These are phyloP conservation scores for Pristionchus pacificus DNA, from an alignment of 1,140 invertebrate species.

Conservation along the genomic window DNA sequence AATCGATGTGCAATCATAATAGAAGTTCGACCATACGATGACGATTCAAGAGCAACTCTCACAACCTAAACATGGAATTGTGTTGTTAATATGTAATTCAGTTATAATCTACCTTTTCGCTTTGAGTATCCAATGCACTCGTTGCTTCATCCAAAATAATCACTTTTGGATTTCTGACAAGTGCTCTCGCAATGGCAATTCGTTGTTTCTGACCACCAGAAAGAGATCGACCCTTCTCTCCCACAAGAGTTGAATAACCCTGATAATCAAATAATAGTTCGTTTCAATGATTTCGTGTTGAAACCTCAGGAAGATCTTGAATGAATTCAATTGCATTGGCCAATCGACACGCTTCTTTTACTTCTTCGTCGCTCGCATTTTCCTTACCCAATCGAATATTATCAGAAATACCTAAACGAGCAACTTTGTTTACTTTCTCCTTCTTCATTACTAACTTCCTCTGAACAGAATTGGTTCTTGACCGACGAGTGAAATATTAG, in stretches of 20 bases:
- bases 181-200: constrained; percentile 59
- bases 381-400: not conserved
- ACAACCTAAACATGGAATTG: constrained; percentile 53
- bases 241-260: constrained; percentile 31
- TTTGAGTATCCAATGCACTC: constrained; percentile 89
- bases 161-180: constrained; percentile 58
- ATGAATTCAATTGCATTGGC: constrained; percentile 51
- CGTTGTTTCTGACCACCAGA: constrained; percentile 59
- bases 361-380: constrained; percentile 50
- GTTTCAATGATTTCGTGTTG: no score
- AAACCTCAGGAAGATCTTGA: constrained; percentile 35
- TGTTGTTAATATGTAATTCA: not conserved
- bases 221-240: constrained; percentile 20
- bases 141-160: constrained; percentile 61
- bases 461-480: constrained; percentile 36
- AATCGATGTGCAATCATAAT: constrained; percentile 93
- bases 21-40: constrained; percentile 80
- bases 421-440: no score
- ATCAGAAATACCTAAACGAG: not conserved
- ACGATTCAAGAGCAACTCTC: constrained; percentile 73
- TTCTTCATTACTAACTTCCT: no score
- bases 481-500: constrained; percentile 23
- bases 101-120: constrained; percentile 72
- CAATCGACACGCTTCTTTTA: constrained; percentile 40
- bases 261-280: not conserved